Conservation (phyloP, 2,113 vertebrate genomes). For the Serinus canaria region DNA sequence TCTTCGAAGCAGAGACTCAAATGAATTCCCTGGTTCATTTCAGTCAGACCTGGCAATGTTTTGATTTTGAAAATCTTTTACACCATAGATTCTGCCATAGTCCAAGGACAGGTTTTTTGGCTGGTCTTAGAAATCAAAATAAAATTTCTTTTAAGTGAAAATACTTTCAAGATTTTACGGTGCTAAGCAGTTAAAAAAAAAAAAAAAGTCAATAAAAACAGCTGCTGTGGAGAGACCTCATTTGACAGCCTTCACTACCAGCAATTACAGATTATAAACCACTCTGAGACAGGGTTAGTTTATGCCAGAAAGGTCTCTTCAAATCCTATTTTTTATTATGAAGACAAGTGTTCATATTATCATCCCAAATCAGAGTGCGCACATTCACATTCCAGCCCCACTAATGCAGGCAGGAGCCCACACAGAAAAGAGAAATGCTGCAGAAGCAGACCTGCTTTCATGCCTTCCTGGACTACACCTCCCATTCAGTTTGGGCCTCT, state of each 20-base stretch:
- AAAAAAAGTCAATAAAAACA: background rate
- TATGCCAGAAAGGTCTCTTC: background rate
- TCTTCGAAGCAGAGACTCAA: background rate
- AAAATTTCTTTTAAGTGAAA: background rate
- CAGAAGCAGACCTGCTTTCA: background rate
- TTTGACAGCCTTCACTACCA: background rate
- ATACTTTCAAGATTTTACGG: background rate
- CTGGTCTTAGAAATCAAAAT: background rate
- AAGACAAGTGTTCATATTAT: background rate
- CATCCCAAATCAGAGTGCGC: background rate
- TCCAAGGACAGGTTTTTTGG: background rate
- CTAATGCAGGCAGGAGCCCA: background rate
- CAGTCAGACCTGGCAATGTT: background rate
- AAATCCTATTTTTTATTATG: background rate
- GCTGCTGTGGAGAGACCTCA: background rate
- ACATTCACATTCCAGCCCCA: background rate
- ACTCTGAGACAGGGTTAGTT: background rate
- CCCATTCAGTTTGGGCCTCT: background rate
- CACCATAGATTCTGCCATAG: background rate
- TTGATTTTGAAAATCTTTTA: constrained; percentile 11
- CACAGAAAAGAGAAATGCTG: background rate
- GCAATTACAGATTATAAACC: background rate
- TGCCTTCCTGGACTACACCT: background rate
- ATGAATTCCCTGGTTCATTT: background rate
- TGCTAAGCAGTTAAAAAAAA: background rate